A percentile compares a stretch with the other conserved stretches of the same genome.
Evolutionary conservation across 37 sponge, comb jelly and placozoan genomes (phyloP).

Genomic region (Chondrosia reniformis): DNA sequence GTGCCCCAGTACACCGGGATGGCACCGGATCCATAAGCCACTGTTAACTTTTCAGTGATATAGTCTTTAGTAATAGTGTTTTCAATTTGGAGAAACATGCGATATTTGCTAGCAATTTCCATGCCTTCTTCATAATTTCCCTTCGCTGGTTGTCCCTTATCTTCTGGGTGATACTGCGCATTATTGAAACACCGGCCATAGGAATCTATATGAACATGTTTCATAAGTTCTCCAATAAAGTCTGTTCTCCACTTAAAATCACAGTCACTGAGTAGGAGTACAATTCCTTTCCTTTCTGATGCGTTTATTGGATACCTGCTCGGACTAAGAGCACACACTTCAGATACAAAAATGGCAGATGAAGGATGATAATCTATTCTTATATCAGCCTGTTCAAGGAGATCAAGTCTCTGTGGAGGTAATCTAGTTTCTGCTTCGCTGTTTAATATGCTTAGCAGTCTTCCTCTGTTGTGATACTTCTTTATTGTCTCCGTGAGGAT

Average conservation of each 20-base stretch:
- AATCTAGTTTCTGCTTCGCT: background rate
- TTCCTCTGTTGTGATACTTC: background rate
- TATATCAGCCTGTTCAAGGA: background rate
- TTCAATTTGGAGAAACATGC: constrained; percentile 11
- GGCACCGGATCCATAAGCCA: background rate
- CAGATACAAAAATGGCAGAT: background rate
- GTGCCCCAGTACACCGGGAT: constrained; percentile 12
- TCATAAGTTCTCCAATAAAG: background rate
- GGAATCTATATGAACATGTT: background rate
- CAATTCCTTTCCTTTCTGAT: background rate
- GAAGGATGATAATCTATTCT: background rate
- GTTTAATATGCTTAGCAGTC: background rate
- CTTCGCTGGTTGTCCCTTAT: too few relatives aligned
- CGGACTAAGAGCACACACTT: background rate
- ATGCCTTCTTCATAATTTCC: background rate
- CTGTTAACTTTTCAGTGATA: background rate
- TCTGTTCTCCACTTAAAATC: background rate
- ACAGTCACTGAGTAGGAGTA: background rate
- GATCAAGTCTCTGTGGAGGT: background rate
- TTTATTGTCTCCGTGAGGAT: too few relatives aligned
- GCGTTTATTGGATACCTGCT: background rate
- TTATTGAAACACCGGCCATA: constrained; percentile 10
- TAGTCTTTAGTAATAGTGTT: constrained; percentile 6
- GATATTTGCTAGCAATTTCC: background rate
- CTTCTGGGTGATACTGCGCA: background rate